Base-by-base conservation (phyloP, 2,113 vertebrate genomes). In the Monopterus albus region DNA sequence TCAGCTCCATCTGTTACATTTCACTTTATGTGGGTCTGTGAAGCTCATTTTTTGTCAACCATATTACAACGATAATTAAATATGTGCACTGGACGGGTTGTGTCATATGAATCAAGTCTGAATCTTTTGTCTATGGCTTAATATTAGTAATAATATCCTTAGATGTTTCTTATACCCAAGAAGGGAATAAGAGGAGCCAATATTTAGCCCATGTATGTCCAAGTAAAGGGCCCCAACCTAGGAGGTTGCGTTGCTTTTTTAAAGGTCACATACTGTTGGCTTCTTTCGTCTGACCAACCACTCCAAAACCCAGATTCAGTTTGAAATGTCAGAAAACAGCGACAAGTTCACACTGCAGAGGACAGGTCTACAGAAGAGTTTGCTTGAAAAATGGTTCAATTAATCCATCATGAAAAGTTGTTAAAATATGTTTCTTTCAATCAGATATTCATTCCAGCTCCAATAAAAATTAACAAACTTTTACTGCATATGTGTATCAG, bases 1-100 rank as follows among this genome's bases (percentile, higher is more conserved):
- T 49, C 45, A 6, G 21, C 62, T 62, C 43, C 43, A 68, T 72
- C 57, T 73, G 36, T 72, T 72, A 33, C 18, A 17, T 55, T 67
- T 64, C 5, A 60, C 23, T 31, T 23, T 5, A 38, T 47, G 57
- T 10, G 39, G 26, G 28, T 35, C 12, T 26, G 23, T 63, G 40
- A 25, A 12, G 12, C 20, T 45, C 42, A n/a, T n/a, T n/a, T n/a
- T n/a, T n/a, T 46, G 23, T 20, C 45, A 36, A 2, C 1, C 4
- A 20, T 29, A 28, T 18, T 11, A 51, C 43, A 46, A 12, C 20
- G 11, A 12, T 13, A 35, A 31, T 13, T 20, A 26, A 5, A 53
- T 31, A n/a, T 13, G 45, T 4, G 6, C 11, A 25, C 10, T 46
- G 23, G 33, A 39, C 14, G 26, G n/a, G 23, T 28, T 42, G 15